Evolutionary conservation across 2,888 invertebrate species (phyloP), one percentile per base, ranked within the genome.

Genomic region (Lymantria monacha): DNA sequence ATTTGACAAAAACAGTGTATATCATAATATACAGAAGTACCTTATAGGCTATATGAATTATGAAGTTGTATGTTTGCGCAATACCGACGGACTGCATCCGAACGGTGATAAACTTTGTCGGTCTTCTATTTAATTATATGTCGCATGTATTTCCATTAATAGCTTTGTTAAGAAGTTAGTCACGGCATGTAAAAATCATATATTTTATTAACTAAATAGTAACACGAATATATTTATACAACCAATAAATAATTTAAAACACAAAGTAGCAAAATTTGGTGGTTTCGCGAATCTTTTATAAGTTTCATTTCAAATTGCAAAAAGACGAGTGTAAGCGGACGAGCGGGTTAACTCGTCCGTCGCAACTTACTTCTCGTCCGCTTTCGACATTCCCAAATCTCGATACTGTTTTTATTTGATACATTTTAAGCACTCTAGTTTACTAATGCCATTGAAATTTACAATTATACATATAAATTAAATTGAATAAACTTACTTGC

Each of bases 91-190:
- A 66, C 75, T 79, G 84, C 88, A 89, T 91, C 89, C 89, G 90
- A 89, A 70, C 71, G 60, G 67, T 78, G 89, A 90, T 90, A 90
- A 90, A 89, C 83, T 89, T 90, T 90, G 90, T 88, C 89, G 90
- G 87, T 83, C 79, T 70, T 72, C 66, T 65, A 70, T 72, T 70
- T 66, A 59, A 72, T 64, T 72, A 67, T 14, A 14, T 41, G 63
- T 59, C 63, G 53, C 46, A 54, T 44, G 51, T 58, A 55, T 55
- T 42, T 57, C 2, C 55, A 54, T 38, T 50, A 53, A 43, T 48
- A 52, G 55, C 30, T 49, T 54, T 51, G 51, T 51, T 57, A 62
- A 60, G 55, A 41, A 41, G 11, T 38, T 38, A n/a, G 38, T 11
- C n/a, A 38, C 7, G 22, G 36, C 36, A 7, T 36, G 2, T 11